Evolutionary conservation across 2,888 invertebrate genomes (phyloP), one percentile per base, ranked within the genome.

Genomic region (Acrocyrtus sp.): DNA sequence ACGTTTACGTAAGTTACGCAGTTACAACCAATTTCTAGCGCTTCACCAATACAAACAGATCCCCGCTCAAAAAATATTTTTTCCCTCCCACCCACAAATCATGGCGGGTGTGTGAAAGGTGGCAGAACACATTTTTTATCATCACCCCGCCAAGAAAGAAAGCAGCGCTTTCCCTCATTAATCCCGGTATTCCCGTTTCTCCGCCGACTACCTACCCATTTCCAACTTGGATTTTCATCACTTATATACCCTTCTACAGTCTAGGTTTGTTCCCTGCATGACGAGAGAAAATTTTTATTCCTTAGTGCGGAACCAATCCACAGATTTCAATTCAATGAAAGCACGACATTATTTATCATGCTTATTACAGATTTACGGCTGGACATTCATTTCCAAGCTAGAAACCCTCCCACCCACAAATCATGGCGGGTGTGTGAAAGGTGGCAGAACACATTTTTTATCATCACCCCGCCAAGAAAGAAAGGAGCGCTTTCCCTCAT

Each of bases 331-430:
- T n/a, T n/a, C n/a, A n/a, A n/a, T n/a, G n/a, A n/a, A n/a, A n/a
- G n/a, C n/a, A n/a, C n/a, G n/a, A n/a, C n/a, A n/a, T 21, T 24
- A 43, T 57, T 57, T 43, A 57, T 57, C 48, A 43, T 60, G 60
- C 48, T 60, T 60, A 60, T 47, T 45, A 17, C 8, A 29, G 47
- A 60, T 60, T 60, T 60, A 21, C 48, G 58, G 26, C 24, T 21
- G 24, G 34, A 34, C 34, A 34, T 34, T 34, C 34, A 34, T 34
- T 34, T 8, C 34, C 6, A n/a, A n/a, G n/a, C n/a, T n/a, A n/a
- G n/a, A n/a, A n/a, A 12, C 5, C 34, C 34, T 34, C 5, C n/a
- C 12, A 12, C 34, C 34, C 34, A 34, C 34, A 34, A 34, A 34
- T 34, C 34, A 34, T 34, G 34, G 12, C n/a, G 34, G 5, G 34